Percentiles rank a stretch among this genome's conserved stretches.
Evolutionary conservation across 2,113 vertebrate species (phyloP).

Genomic region (Silurus meridionalis): DNA sequence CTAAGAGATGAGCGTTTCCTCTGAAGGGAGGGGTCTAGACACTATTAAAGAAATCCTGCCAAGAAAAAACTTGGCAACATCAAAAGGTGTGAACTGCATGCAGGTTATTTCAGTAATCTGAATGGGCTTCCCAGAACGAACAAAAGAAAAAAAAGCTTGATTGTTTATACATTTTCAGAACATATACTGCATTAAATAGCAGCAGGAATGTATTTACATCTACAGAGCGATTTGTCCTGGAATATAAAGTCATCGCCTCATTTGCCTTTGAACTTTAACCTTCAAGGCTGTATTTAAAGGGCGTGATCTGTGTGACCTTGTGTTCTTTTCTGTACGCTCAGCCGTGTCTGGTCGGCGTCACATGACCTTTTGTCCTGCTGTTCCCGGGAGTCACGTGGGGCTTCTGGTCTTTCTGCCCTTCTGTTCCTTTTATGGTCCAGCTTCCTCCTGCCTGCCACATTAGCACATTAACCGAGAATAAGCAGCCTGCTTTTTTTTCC

Average conservation of each 20-base stretch:
- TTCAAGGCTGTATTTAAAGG: constrained; percentile 71
- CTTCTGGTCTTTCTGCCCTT: constrained; percentile 81
- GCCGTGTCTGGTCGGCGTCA: constrained; percentile 82
- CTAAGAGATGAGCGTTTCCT: neutral
- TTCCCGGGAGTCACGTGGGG: constrained; percentile 87
- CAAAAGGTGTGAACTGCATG: neutral
- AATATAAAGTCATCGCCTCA: neutral
- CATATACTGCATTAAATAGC: no score
- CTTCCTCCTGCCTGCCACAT: constrained; percentile 46
- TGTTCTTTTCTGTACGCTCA: constrained; percentile 68
- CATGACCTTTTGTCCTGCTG: constrained; percentile 83
- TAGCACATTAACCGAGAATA: constrained; percentile 44
- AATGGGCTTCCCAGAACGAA: neutral
- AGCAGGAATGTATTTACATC: no score
- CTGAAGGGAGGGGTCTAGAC: neutral
- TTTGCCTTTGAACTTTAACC: constrained; percentile 78
- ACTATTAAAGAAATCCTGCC: neutral
- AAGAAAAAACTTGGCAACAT: constrained; percentile 3
- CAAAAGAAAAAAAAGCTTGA: neutral
- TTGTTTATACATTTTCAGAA: neutral
- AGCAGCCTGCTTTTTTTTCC: neutral
- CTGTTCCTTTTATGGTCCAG: constrained; percentile 76
- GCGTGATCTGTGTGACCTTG: constrained; percentile 80
- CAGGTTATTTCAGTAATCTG: constrained; percentile 5
- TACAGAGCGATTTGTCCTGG: no score